Base-by-base conservation (phyloP, 2,797 vertebrate species). In the Lagodon rhomboides region DNA sequence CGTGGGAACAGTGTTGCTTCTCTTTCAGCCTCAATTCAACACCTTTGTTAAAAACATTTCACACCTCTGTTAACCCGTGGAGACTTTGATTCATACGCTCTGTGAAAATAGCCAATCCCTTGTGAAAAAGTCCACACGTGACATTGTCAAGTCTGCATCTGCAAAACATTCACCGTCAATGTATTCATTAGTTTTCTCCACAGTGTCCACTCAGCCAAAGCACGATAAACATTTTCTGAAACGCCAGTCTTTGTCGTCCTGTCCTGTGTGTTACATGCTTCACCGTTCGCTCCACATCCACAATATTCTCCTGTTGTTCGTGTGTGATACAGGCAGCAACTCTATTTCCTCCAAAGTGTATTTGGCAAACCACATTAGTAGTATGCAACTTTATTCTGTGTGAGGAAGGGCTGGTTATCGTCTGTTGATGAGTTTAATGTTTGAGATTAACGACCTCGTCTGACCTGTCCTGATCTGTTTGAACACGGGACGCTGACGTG, bases 381-480 rank as follows among this genome's bases (percentile, higher is more conserved):
- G 22, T 30, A 23, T 43, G 30, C 3, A 43, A 23, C 17, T 75
- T 63, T 51, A 69, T 74, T 72, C 46, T 58, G 34, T 27, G 34
- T 11, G 13, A 55, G 69, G 47, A 20, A 51, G 3, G 0, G 8
- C 20, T 18, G 12, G 23, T 54, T 80, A 62, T 47, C 55, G 30
- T 67, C 55, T 3, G 38, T 3, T 67, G 56, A 62, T 47, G 44
- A 34, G 25, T 18, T 51, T 30, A 30, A 59, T 69, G 34, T 50
- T 53, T 55, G 2, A 47, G 69, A 62, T 59, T 30, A 77, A 77
- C 20, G 46, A 44, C 59, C 1, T 20, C 4, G 30, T 75, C 46
- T 10, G 10, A 16, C 43, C 20, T 46, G 47, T 38, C 38, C 38
- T 38, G 47, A 49, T 47, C 10, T 60, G 25, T 73, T 59, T 43